Conservation (phyloP, 1,140 invertebrate species). For the Phthorimaea operculella region DNA sequence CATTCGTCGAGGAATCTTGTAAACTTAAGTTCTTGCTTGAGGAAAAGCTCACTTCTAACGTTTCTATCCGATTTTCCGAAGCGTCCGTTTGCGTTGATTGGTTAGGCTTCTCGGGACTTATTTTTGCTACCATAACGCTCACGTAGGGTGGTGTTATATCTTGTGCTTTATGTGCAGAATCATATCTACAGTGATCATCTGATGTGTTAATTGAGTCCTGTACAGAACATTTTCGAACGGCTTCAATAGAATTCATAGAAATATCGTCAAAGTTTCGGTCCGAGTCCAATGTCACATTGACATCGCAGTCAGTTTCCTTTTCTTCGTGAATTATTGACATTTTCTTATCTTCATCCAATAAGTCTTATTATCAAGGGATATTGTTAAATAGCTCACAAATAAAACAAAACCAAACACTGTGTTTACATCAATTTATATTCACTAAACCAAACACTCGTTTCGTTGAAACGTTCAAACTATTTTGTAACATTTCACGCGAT, state of each 20-base stretch:
- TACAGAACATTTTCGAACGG: conserved; percentile 38
- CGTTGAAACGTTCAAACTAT: too few species aligned
- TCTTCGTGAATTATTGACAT: not conserved
- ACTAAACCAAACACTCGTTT: too few species aligned
- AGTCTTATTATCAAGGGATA: too few species aligned
- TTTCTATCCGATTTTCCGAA: conserved; percentile 17
- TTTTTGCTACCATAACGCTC: conserved; percentile 33
- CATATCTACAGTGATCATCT: conserved; percentile 41
- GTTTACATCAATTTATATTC: too few species aligned
- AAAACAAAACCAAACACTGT: too few species aligned
- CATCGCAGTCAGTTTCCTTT: not conserved
- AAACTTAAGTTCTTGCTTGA: conserved; percentile 37
- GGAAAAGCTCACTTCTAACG: conserved; percentile 35
- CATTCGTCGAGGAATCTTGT: conserved; percentile 31
- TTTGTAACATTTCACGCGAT: too few species aligned
- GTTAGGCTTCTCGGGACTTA: conserved; percentile 28
- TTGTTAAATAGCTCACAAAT: too few species aligned
- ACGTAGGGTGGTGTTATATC: conserved; percentile 38
- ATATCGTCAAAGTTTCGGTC: not conserved
- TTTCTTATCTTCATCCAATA: not conserved
- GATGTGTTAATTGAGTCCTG: conserved; percentile 39
- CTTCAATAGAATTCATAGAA: conserved; percentile 43
- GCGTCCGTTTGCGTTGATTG: conserved; percentile 44
- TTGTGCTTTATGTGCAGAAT: conserved; percentile 29
- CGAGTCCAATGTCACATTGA: not conserved